Conservation (phyloP, 2,888 invertebrate species). For the Cephus nigrinus region DNA sequence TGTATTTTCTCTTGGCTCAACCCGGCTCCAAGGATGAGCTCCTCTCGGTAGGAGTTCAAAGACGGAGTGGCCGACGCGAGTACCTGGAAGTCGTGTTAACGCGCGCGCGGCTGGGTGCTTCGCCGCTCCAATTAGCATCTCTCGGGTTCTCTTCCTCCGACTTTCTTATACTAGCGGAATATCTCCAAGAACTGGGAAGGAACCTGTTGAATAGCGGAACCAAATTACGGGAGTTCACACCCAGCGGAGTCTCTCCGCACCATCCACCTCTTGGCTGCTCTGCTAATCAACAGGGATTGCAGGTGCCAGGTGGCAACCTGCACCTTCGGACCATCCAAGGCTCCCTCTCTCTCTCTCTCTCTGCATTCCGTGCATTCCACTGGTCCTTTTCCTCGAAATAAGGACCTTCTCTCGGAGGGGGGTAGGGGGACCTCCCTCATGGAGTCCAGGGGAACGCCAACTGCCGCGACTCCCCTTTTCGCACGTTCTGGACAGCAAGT, state of each 20-base stretch:
- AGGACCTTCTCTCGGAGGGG: too few relatives aligned
- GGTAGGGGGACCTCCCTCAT: too few relatives aligned
- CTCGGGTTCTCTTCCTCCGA: slow-evolving; percentile 32
- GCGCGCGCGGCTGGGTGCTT: slow-evolving; percentile 45
- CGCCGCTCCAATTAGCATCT: slow-evolving; percentile 59
- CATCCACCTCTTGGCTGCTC: slow-evolving; percentile 10
- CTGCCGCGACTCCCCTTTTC: neutral
- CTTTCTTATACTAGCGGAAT: slow-evolving; percentile 22
- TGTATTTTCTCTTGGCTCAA: too few relatives aligned
- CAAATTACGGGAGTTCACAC: neutral
- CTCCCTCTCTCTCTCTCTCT: neutral
- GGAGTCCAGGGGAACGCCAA: too few relatives aligned
- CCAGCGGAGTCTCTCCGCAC: too few relatives aligned
- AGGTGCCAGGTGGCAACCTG: neutral
- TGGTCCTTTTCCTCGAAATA: too few relatives aligned
- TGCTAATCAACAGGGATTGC: neutral
- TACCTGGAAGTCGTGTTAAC: slow-evolving; percentile 51
- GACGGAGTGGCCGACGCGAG: slow-evolving; percentile 11
- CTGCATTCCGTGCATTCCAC: too few relatives aligned
- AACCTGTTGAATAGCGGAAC: slow-evolving; percentile 16
- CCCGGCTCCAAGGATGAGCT: too few relatives aligned
- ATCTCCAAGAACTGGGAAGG: slow-evolving; percentile 20
- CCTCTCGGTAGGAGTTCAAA: too few relatives aligned
- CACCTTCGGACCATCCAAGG: too few relatives aligned
- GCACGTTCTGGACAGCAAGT: slow-evolving; percentile 23